Evolutionary conservation across 2,797 vertebrate species (phyloP).

Genomic region (Sandelia bainsii): DNA sequence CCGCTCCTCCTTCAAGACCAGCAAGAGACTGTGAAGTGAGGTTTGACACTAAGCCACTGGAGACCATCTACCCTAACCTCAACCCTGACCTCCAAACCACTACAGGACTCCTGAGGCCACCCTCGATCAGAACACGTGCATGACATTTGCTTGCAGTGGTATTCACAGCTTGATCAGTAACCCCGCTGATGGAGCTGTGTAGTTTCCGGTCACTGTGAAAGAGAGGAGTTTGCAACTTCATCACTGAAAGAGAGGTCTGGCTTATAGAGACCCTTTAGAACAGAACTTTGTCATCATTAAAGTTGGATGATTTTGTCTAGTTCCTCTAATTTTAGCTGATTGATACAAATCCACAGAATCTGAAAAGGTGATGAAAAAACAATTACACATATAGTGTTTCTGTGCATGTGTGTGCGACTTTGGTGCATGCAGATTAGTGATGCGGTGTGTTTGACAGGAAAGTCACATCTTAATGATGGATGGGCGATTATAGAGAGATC

Average conservation of each 20-base stretch:
- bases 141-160: constrained; percentile 65
- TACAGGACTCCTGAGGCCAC: constrained; percentile 50
- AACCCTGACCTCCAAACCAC: constrained; percentile 70
- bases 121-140: constrained; percentile 42
- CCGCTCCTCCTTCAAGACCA: constrained; percentile 26
- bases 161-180: constrained; percentile 52
- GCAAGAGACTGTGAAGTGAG: constrained; percentile 46
- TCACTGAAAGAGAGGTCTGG: constrained; percentile 49
- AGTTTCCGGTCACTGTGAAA: constrained; percentile 53
- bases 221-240: constrained; percentile 51
- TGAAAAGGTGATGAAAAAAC: constrained; percentile 56
- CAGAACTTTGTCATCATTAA: constrained; percentile 45
- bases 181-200: constrained; percentile 13
- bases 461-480: constrained; percentile 75
- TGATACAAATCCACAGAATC: constrained; percentile 37
- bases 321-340: constrained; percentile 23
- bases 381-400: constrained; percentile 36
- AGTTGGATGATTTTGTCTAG: constrained; percentile 58
- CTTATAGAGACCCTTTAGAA: constrained; percentile 59
- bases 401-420: constrained; percentile 25
- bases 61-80: constrained; percentile 65
- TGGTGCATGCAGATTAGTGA: constrained; percentile 66
- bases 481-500: constrained; percentile 73
- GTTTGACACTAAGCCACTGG: constrained; percentile 66
- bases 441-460: constrained; percentile 61